These are phyloP conservation scores for Oreochromis mossambicus DNA, from an alignment of 2,797 vertebrate species.

Conservation along the genomic window DNA sequence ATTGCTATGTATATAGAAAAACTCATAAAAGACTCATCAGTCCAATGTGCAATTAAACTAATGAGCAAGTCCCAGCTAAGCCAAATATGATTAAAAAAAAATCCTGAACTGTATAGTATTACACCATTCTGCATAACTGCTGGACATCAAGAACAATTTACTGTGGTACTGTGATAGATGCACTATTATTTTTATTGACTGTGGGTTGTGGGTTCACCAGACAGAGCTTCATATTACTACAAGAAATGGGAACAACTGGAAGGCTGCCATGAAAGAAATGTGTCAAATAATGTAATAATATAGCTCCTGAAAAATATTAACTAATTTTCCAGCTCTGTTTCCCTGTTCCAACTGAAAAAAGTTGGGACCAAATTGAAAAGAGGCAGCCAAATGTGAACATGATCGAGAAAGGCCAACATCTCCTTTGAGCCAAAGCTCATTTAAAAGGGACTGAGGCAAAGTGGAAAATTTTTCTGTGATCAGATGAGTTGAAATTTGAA, in stretches of 20 bases:
- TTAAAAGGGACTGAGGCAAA: neutral
- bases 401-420: neutral
- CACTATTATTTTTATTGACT: neutral
- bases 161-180: neutral
- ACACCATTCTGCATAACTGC: neutral
- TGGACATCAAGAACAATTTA: neutral
- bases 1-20: neutral
- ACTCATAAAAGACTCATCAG: neutral
- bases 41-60: neutral
- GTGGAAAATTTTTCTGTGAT: neutral
- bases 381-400: neutral
- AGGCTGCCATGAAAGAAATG: neutral
- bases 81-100: neutral
- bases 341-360: neutral
- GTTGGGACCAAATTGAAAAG: neutral
- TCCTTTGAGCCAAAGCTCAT: neutral
- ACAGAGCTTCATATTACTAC: neutral
- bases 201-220: neutral
- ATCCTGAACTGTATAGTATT: neutral
- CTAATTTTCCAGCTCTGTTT: neutral
- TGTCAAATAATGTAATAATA: fast-evolving
- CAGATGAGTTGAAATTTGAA: neutral
- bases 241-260: neutral
- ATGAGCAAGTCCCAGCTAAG: neutral
- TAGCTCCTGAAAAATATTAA: neutral